phyloP scores from a whole-genome alignment of 2,888 invertebrate genomes.

The Metopia argyrocephala region DNA sequence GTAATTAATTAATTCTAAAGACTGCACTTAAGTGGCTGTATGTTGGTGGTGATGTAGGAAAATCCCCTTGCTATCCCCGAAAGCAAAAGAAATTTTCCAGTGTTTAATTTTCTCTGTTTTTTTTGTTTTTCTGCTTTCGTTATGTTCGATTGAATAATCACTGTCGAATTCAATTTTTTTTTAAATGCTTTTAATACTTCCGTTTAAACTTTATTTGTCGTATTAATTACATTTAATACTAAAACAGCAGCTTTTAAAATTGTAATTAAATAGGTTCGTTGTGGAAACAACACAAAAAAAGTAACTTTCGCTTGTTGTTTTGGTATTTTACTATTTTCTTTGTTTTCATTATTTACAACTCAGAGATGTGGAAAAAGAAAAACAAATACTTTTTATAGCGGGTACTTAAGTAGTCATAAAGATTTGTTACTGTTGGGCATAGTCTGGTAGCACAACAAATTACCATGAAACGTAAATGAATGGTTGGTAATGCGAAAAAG shows the following conservation, averaged over 20 bases:
- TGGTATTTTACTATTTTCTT: slow-evolving; percentile 40
- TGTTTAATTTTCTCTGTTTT: too few species aligned
- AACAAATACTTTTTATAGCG: not conserved
- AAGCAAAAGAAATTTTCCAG: slow-evolving; percentile 34
- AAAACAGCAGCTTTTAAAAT: not conserved
- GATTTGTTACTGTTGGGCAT: not conserved
- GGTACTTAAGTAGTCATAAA: not conserved
- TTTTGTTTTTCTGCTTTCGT: not conserved
- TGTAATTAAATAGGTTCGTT: not conserved
- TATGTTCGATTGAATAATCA: not conserved
- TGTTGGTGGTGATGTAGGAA: slow-evolving; percentile 17
- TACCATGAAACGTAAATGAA: too few species aligned
- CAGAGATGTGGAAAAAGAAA: not conserved
- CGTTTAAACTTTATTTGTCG: not conserved
- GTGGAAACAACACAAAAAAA: not conserved
- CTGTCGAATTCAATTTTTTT: not conserved
- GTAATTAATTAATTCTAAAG: slow-evolving; percentile 59
- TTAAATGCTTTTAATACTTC: not conserved
- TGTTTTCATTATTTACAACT: slow-evolving; percentile 16
- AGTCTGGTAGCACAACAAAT: not conserved
- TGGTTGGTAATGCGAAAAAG: too few species aligned
- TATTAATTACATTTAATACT: not conserved
- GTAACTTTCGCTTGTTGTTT: slow-evolving; percentile 45
- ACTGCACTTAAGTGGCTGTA: slow-evolving; percentile 38
- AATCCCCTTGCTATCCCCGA: slow-evolving; percentile 26